Percentiles rank a stretch among this genome's conserved stretches.
phyloP scores from a whole-genome alignment of 2,888 invertebrate genomes.

The Actias luna region DNA sequence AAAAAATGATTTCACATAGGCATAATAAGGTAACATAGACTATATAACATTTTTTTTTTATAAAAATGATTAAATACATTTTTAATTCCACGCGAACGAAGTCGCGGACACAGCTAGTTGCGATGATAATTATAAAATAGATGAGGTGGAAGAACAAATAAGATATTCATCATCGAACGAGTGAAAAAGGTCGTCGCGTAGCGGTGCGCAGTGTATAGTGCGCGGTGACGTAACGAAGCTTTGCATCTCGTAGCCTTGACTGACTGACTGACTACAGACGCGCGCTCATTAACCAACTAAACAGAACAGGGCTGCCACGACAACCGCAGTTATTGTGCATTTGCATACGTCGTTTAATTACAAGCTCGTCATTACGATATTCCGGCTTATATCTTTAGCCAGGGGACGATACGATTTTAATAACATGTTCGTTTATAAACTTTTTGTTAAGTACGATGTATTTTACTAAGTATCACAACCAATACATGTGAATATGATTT shows the following conservation, averaged over 20 bases:
- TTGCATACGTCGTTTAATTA: background rate
- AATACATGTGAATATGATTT: too few species aligned
- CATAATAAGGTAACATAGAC: too few species aligned
- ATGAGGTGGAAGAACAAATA: background rate
- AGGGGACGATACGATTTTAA: background rate
- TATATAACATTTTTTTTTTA: too few species aligned
- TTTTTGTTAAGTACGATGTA: background rate
- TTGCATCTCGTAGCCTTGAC: conserved; percentile 19
- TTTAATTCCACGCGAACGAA: too few species aligned
- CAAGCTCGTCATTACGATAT: background rate
- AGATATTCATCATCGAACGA: background rate
- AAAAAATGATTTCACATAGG: too few species aligned
- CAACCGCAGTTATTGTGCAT: too few species aligned
- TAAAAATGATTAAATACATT: too few species aligned
- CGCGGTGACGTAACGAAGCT: conserved; percentile 15
- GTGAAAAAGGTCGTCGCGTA: conserved; percentile 10
- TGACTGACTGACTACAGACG: conserved; percentile 17
- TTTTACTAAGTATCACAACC: too few species aligned
- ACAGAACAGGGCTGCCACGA: conserved; percentile 7
- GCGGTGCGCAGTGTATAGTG: background rate
- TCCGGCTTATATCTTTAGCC: background rate
- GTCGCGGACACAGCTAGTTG: background rate
- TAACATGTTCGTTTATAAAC: background rate
- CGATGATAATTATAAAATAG: background rate
- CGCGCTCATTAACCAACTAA: conserved; percentile 13